Conservation (phyloP, 2,113 vertebrate genomes). For the Phyllopteryx taeniolatus region DNA sequence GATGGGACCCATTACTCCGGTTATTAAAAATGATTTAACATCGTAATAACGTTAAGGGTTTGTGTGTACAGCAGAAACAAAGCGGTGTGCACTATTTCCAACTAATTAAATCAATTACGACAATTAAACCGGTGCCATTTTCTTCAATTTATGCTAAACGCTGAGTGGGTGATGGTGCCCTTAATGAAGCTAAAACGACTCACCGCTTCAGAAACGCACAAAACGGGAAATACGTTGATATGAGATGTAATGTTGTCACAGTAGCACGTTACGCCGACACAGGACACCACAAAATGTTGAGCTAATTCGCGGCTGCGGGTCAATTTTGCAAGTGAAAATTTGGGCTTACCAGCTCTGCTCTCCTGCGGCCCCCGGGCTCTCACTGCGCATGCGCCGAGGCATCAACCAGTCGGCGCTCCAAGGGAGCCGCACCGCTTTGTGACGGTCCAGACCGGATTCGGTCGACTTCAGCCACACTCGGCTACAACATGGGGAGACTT, state of each 20-base stretch:
- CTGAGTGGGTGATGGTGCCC: slow-evolving; percentile 43
- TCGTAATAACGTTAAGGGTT: slow-evolving; percentile 11
- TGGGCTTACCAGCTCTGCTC: slow-evolving; percentile 76
- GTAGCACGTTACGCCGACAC: not conserved
- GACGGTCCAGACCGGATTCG: slow-evolving; percentile 3
- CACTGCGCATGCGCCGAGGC: slow-evolving; percentile 70
- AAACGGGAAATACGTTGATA: not conserved
- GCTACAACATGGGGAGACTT: too few relatives aligned
- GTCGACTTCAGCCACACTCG: too few relatives aligned
- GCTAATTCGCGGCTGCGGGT: slow-evolving; percentile 39
- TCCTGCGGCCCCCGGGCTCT: slow-evolving; percentile 68
- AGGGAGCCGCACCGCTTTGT: not conserved
- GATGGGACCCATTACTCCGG: slow-evolving; percentile 36
- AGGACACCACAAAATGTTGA: not conserved
- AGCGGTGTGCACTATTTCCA: not conserved
- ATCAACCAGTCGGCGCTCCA: slow-evolving; percentile 33
- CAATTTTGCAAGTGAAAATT: slow-evolving; percentile 58
- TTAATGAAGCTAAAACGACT: slow-evolving; percentile 18
- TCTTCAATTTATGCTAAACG: slow-evolving; percentile 27
- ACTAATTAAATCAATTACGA: slow-evolving; percentile 16
- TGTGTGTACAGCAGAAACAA: slow-evolving; percentile 2
- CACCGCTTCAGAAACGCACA: not conserved
- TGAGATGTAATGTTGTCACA: not conserved
- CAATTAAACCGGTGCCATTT: slow-evolving; percentile 21
- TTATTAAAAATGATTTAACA: slow-evolving; percentile 10